A percentile compares a stretch with the other conserved stretches of the same genome.
Evolutionary conservation across 2,888 invertebrate genomes (phyloP).

Genomic region (Eurois occulta): DNA sequence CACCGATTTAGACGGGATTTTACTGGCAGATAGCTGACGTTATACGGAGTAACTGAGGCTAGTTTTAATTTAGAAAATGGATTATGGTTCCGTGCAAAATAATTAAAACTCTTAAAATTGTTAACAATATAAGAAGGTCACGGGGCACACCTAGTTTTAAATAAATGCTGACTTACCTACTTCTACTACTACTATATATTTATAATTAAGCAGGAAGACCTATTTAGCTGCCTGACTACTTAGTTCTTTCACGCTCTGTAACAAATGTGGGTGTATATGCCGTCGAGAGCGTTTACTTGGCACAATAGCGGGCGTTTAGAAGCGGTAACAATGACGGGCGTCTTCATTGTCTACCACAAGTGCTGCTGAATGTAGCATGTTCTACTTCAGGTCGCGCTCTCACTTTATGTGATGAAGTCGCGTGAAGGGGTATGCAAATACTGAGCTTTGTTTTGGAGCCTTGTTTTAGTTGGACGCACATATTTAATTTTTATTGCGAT

Average conservation of each 20-base stretch:
- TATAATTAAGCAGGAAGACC: neutral
- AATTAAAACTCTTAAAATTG: too few relatives aligned
- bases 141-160: neutral
- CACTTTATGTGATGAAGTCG: constrained; percentile 51
- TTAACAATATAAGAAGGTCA: too few relatives aligned
- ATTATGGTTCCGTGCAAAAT: too few relatives aligned
- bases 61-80: too few relatives aligned
- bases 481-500: constrained; percentile 1
- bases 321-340: constrained; percentile 61
- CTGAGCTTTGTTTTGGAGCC: constrained; percentile 22
- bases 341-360: constrained; percentile 62
- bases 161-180: neutral
- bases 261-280: constrained; percentile 39
- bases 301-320: constrained; percentile 66
- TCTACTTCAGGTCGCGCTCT: constrained; percentile 53
- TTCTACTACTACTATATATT: neutral
- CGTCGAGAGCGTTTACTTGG: constrained; percentile 56
- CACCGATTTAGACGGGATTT: too few relatives aligned
- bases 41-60: too few relatives aligned
- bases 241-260: constrained; percentile 15
- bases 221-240: neutral
- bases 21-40: too few relatives aligned
- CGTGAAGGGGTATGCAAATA: constrained; percentile 53
- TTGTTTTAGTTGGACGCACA: neutral
- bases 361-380: constrained; percentile 48